Evolutionary conservation across 2,113 vertebrate species (phyloP).

Genomic region (Columbina picui): DNA sequence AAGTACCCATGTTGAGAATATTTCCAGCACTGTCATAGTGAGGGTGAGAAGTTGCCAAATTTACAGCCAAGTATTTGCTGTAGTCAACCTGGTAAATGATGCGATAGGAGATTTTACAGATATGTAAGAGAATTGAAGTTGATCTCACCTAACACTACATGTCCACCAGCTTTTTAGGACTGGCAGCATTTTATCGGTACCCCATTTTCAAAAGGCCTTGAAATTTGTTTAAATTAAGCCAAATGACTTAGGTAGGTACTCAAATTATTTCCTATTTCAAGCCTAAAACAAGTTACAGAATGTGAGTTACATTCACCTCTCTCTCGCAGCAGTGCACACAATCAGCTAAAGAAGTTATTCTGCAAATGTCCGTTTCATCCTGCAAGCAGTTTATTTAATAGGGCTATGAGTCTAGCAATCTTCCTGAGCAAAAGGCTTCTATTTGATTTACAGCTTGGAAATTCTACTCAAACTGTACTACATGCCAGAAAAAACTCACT

Average conservation of each 20-base stretch:
- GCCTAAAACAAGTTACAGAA: not conserved
- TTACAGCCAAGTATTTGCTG: slow-evolving; percentile 86
- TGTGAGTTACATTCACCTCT: not conserved
- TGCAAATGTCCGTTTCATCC: not conserved
- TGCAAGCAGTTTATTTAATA: not conserved
- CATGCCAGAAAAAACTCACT: not conserved
- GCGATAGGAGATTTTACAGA: not conserved
- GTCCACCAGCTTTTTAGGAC: not conserved
- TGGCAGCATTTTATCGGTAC: not conserved
- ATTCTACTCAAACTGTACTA: not conserved
- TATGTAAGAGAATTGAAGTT: not conserved
- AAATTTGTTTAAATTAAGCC: not conserved
- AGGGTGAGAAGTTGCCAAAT: slow-evolving; percentile 89
- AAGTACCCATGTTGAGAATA: slow-evolving; percentile 91
- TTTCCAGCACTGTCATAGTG: slow-evolving; percentile 92
- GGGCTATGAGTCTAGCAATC: not conserved
- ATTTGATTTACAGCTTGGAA: not conserved
- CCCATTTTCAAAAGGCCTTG: not conserved
- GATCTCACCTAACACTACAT: not conserved
- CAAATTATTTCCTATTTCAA: not conserved
- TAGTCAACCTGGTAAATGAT: slow-evolving; percentile 85
- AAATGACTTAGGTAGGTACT: not conserved
- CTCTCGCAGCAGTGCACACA: not conserved
- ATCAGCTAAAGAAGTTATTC: not conserved
- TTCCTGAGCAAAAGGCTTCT: not conserved